Evolutionary conservation across 2,797 vertebrate species (phyloP).

Genomic region (Phrynocephalus vlangalii): DNA sequence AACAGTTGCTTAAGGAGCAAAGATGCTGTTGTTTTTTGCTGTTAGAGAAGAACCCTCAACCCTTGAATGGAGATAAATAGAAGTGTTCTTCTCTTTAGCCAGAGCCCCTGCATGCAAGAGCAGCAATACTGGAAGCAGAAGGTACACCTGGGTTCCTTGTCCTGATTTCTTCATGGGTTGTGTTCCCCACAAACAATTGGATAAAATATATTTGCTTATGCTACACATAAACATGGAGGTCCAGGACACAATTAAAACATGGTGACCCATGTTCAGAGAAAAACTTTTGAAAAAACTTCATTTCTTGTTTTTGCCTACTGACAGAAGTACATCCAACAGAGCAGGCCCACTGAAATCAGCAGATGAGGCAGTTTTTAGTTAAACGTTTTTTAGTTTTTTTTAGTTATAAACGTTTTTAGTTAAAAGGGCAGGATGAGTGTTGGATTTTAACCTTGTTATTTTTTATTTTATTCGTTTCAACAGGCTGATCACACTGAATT

Average conservation of each 20-base stretch:
- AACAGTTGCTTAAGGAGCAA: not conserved
- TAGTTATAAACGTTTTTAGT: no score
- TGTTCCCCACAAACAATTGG: not conserved
- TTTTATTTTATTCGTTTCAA: constrained; percentile 53
- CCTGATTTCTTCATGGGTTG: not conserved
- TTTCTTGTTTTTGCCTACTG: not conserved
- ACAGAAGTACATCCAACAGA: not conserved
- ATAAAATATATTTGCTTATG: not conserved
- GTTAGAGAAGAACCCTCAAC: not conserved
- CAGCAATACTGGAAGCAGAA: no score
- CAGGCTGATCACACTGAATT: not conserved
- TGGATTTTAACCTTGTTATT: not conserved
- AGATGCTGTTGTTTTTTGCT: not conserved
- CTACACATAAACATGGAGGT: not conserved
- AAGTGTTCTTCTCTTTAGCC: not conserved
- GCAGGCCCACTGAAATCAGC: no score
- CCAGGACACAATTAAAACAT: not conserved
- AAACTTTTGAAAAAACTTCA: not conserved
- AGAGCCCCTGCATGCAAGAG: not conserved
- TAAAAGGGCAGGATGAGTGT: no score
- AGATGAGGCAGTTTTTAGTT: no score
- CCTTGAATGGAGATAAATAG: not conserved
- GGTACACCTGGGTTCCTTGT: not conserved
- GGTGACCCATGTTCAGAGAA: not conserved
- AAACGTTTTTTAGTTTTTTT: no score